Evolutionary conservation across 2,797 vertebrate genomes (phyloP).

Genomic region (Urosaurus nigricauda): DNA sequence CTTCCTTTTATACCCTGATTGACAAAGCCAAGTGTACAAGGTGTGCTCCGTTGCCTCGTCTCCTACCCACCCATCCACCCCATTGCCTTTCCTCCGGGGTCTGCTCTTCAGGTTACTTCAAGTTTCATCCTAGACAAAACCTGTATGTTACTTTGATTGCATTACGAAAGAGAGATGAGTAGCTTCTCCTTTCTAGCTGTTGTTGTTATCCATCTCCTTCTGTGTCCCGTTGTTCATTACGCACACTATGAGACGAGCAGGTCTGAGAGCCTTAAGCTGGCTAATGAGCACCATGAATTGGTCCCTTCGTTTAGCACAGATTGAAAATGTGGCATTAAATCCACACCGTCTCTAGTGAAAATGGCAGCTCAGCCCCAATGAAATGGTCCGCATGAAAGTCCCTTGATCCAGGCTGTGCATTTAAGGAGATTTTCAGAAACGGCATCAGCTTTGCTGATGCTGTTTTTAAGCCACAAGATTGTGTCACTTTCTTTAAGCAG

Average conservation of each 20-base stretch:
- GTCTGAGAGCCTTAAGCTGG: neutral
- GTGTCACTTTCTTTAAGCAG: conserved; percentile 17
- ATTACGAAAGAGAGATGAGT: conserved; percentile 63
- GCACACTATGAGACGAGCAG: conserved; percentile 11
- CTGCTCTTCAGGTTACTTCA: conserved; percentile 54
- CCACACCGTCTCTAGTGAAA: neutral
- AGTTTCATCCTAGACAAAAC: conserved; percentile 60
- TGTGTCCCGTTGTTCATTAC: conserved; percentile 43
- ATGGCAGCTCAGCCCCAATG: neutral
- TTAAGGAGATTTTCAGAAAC: conserved; percentile 12
- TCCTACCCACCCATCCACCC: neutral
- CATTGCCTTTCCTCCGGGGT: conserved; percentile 35
- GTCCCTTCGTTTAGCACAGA: neutral
- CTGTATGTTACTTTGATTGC: conserved; percentile 63
- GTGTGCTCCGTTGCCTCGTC: neutral
- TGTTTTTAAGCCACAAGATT: neutral
- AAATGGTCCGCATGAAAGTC: neutral
- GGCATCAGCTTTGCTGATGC: neutral
- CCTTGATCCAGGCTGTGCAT: neutral
- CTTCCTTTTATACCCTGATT: conserved; percentile 96
- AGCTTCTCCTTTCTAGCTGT: conserved; percentile 3
- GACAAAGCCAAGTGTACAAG: conserved; percentile 53
- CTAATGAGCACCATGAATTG: neutral
- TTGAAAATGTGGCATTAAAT: neutral
- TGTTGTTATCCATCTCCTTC: neutral